These are phyloP conservation scores for Aelia acuminata DNA, from an alignment of 2,888 invertebrate genomes.

Conservation along the genomic window DNA sequence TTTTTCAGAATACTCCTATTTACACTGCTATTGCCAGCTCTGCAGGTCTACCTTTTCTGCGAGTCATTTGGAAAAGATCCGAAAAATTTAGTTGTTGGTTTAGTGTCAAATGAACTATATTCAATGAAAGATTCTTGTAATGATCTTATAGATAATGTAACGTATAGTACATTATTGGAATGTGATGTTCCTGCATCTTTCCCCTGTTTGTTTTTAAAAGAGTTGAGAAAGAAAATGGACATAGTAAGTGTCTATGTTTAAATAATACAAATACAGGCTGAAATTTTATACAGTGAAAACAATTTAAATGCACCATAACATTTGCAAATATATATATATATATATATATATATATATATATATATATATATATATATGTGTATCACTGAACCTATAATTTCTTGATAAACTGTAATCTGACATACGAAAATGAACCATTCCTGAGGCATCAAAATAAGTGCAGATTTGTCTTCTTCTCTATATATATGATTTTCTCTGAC, in stretches of 20 bases:
- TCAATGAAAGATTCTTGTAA: conserved; percentile 58
- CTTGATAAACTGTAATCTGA: too few species aligned
- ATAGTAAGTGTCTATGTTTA: conserved; percentile 58
- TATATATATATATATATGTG: too few species aligned
- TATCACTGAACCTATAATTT: too few species aligned
- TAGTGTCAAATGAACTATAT: conserved; percentile 84
- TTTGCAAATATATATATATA: too few species aligned
- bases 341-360: too few species aligned
- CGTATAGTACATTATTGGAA: conserved; percentile 61
- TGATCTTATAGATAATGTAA: conserved; percentile 61
- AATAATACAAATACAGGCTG: neutral
- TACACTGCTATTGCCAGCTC: conserved; percentile 86
- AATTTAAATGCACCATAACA: neutral
- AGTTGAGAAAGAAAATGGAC: conserved; percentile 57
- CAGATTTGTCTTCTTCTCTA: too few species aligned
- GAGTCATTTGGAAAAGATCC: conserved; percentile 90
- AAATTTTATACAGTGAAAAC: neutral
- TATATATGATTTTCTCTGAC: too few species aligned
- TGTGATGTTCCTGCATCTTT: conserved; percentile 62
- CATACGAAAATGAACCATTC: too few species aligned
- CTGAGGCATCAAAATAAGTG: too few species aligned
- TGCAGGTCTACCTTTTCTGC: conserved; percentile 90
- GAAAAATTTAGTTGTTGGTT: conserved; percentile 79
- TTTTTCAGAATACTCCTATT: conserved; percentile 82
- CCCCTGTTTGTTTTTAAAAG: conserved; percentile 62